A percentile compares a stretch with the other conserved stretches of the same genome.
These are phyloP conservation scores for Cathartes aura DNA, from an alignment of 2,113 vertebrate species.

Conservation along the genomic window DNA sequence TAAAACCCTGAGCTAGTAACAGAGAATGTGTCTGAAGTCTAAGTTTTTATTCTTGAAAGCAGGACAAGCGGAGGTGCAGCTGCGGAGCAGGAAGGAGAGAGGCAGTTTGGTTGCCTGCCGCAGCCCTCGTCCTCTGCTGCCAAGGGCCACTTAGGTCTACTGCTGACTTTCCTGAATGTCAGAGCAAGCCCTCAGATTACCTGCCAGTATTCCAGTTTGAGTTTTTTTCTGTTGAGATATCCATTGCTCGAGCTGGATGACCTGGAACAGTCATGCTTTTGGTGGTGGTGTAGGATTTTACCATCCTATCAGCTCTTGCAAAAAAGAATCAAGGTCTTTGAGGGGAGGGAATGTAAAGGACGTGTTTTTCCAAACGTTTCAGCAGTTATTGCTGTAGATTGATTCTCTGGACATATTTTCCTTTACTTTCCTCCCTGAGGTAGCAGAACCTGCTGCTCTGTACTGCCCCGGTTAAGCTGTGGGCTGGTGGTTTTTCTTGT, in stretches of 20 bases:
- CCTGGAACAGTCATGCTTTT: not conserved
- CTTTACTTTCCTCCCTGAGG: not conserved
- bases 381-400: not conserved
- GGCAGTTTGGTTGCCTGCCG: not conserved
- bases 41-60: not conserved
- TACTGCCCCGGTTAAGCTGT: not conserved
- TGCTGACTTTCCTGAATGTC: not conserved
- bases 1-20: not conserved
- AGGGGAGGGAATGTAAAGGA: not conserved
- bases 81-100: not conserved
- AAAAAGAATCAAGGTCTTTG: not conserved
- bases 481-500: not conserved
- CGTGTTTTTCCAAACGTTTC: not conserved
- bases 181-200: not conserved
- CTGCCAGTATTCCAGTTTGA: not conserved
- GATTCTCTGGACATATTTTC: not conserved
- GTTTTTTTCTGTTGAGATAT: not conserved
- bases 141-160: not conserved
- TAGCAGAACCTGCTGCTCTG: not conserved
- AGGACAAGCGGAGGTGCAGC: not conserved
- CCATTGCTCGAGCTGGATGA: not conserved
- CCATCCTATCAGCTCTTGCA: not conserved
- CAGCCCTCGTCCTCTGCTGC: not conserved
- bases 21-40: not conserved
- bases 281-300: not conserved